Percentiles rank a stretch among this genome's conserved stretches.
Evolutionary conservation across 2,888 invertebrate genomes (phyloP).

Genomic region (Phoenoteleia sp.): DNA sequence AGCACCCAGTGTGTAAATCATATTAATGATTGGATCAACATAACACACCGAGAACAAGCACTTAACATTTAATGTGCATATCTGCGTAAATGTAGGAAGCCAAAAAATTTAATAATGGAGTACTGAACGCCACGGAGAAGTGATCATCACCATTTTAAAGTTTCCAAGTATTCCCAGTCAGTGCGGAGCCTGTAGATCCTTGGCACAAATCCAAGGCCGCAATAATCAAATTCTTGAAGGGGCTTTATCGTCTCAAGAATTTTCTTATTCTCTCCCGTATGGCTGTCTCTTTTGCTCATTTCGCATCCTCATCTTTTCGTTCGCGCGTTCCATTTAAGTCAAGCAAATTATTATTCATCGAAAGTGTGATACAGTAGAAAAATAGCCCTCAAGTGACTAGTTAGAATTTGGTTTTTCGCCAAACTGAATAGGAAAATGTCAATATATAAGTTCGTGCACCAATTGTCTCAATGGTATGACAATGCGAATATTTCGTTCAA

Average conservation of each 20-base stretch:
- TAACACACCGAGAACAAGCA: constrained; percentile 6
- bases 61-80: constrained; percentile 48
- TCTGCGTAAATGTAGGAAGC: constrained; percentile 35
- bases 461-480: too few relatives aligned
- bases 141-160: constrained; percentile 74
- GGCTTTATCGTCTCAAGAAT: constrained; percentile 72
- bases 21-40: constrained; percentile 32
- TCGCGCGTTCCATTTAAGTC: constrained; percentile 42
- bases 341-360: constrained; percentile 29
- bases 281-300: constrained; percentile 28
- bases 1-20: constrained; percentile 4
- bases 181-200: constrained; percentile 69
- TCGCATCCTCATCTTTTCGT: neutral
- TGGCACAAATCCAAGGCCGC: constrained; percentile 79
- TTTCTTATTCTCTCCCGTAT: constrained; percentile 61
- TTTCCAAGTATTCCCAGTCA: constrained; percentile 79
- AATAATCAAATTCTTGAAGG: constrained; percentile 83
- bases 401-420: too few relatives aligned
- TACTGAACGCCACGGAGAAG: constrained; percentile 41
- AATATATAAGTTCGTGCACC: too few relatives aligned
- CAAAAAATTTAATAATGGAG: constrained; percentile 80
- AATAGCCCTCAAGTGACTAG: neutral
- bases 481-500: too few relatives aligned
- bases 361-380: constrained; percentile 13
- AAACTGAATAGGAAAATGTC: too few relatives aligned